These are phyloP conservation scores for Anaspis maculata DNA, from an alignment of 2,888 invertebrate species.

Conservation along the genomic window DNA sequence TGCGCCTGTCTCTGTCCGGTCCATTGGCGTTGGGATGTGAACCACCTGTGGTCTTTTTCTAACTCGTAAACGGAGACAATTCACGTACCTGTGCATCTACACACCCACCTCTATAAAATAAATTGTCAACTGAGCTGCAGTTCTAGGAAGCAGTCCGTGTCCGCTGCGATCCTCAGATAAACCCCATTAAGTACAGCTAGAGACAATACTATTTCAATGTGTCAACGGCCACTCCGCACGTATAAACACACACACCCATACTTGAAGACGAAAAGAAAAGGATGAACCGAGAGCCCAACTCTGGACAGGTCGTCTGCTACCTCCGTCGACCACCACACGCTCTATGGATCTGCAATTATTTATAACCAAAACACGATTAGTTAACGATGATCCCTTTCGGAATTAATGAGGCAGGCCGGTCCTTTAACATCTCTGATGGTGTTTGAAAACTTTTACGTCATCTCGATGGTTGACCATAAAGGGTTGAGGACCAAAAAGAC, in stretches of 20 bases:
- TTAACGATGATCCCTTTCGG: no score
- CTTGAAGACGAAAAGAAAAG: no score
- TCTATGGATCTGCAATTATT: no score
- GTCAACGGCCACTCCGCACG: constrained; percentile 33
- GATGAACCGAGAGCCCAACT: no score
- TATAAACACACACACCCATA: constrained; percentile 14
- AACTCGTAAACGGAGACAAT: constrained; percentile 17
- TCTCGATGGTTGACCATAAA: no score
- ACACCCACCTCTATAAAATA: constrained; percentile 42
- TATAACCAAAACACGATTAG: no score
- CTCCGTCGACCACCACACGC: no score
- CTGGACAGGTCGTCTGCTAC: no score
- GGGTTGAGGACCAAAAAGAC: no score
- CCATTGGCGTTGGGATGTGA: constrained; percentile 4
- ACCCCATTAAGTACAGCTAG: constrained; percentile 44
- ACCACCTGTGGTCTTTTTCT: constrained; percentile 18
- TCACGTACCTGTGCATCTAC: constrained; percentile 30
- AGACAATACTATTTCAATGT: constrained; percentile 46
- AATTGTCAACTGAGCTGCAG: constrained; percentile 43
- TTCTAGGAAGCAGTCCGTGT: constrained; percentile 42
- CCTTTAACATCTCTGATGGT: no score
- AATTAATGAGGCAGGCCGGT: no score
- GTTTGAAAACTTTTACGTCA: no score
- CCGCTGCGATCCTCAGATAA: constrained; percentile 41
- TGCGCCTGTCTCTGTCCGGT: constrained; percentile 23